phyloP scores from a whole-genome alignment of 2,113 vertebrate species.

The Lepus timidus region DNA sequence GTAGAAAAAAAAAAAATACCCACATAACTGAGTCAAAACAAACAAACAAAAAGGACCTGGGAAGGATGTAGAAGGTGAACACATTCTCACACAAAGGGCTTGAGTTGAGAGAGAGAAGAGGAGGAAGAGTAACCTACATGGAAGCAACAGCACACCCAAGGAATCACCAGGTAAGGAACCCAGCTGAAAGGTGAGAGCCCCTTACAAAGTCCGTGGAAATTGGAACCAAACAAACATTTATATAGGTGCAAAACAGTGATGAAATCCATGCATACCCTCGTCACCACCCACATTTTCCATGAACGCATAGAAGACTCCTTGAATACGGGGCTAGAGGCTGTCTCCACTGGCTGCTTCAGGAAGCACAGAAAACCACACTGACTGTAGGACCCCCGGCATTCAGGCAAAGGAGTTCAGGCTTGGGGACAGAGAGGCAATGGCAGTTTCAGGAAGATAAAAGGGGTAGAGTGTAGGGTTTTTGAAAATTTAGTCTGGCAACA shows the following conservation, averaged over 20 bases:
- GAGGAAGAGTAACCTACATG: neutral
- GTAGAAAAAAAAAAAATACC: neutral
- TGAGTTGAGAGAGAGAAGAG: neutral
- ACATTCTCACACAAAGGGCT: neutral
- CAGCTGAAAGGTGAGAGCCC: too few species aligned
- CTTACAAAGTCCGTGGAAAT: too few species aligned
- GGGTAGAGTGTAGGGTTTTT: neutral
- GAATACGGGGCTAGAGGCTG: rapidly evolving
- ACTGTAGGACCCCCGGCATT: neutral
- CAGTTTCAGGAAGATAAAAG: conserved; percentile 11
- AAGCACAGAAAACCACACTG: neutral
- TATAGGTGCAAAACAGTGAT: too few species aligned
- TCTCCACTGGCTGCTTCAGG: neutral
- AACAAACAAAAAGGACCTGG: neutral
- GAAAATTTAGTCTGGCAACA: neutral
- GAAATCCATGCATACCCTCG: too few species aligned
- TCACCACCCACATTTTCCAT: too few species aligned
- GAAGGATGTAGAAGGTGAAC: neutral
- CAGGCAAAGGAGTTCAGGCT: neutral
- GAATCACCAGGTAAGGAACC: neutral
- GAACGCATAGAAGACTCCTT: too few species aligned
- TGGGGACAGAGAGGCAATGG: neutral
- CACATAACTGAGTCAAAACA: neutral
- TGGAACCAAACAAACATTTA: too few species aligned
- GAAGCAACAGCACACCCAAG: neutral